Percentiles rank a stretch among this genome's conserved stretches.
These are phyloP conservation scores for Zonotrichia leucophrys DNA, from an alignment of 2,113 vertebrate genomes.

Conservation along the genomic window DNA sequence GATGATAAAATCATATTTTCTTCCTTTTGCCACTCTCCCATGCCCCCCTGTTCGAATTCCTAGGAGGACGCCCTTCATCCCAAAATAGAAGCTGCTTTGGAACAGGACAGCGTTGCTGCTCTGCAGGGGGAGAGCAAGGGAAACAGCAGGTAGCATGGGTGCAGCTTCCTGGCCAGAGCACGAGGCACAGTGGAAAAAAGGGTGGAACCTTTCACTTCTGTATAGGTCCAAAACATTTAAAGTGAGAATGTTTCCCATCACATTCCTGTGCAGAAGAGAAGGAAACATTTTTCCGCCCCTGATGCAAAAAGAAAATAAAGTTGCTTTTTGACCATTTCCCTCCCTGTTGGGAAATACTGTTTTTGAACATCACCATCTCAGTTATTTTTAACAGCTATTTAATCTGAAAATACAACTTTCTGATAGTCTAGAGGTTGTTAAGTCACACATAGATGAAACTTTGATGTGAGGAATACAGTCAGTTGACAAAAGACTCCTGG, in stretches of 20 bases:
- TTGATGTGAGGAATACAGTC: background rate
- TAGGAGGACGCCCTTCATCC: background rate
- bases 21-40: background rate
- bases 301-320: background rate
- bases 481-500: background rate
- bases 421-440: background rate
- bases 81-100: background rate
- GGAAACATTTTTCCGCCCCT: background rate
- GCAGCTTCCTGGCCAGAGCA: background rate
- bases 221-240: background rate
- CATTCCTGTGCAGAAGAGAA: background rate
- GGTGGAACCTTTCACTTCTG: background rate
- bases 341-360: background rate
- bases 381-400: background rate
- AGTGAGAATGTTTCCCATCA: background rate
- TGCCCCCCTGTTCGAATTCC: background rate
- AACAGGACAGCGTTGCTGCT: background rate
- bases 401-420: background rate
- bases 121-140: background rate
- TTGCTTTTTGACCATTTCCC: background rate
- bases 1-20: background rate
- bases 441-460: background rate
- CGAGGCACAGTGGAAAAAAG: background rate
- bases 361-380: background rate
- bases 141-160: background rate